Evolutionary conservation across 2,113 vertebrate species (phyloP).

Genomic region (Sus scrofa): T2T-Sscrofa CM000817.6:17267001-17267500

Average conservation of each 20-base stretch:
- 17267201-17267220: background rate
- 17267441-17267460: no score
- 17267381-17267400: no score
- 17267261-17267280: background rate
- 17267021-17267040: background rate
- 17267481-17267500: no score
- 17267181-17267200: background rate
- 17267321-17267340: background rate
- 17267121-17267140: background rate
- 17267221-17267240: accelerated
- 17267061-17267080: background rate
- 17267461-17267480: no score
- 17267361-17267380: background rate
- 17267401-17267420: no score
- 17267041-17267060: background rate
- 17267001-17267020: background rate
- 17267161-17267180: background rate
- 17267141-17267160: accelerated
- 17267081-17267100: background rate
- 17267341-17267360: background rate
- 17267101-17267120: background rate
- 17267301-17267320: background rate
- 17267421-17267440: no score
- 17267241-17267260: background rate
- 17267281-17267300: no score